Conservation (phyloP, 1,140 invertebrate species). For the Diprion similis region DNA sequence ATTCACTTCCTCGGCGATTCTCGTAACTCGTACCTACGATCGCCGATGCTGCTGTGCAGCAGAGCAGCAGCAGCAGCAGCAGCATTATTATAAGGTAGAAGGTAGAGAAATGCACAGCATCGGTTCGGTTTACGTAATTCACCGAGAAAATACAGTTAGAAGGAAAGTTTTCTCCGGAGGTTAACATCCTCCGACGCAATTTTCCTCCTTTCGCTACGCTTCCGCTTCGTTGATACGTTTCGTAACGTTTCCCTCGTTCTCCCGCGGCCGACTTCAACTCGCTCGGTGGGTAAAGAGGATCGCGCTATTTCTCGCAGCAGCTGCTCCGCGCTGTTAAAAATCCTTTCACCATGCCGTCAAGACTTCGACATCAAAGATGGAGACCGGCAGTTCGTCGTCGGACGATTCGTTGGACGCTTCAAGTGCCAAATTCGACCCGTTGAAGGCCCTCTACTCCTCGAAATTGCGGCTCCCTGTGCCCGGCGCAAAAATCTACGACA, state of each 20-base stretch:
- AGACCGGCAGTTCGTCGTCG: constrained; percentile 47
- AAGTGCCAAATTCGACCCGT: constrained; percentile 72
- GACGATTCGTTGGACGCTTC: constrained; percentile 70
- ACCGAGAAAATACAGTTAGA: constrained; percentile 35
- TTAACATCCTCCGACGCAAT: constrained; percentile 48
- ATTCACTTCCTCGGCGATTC: constrained; percentile 59
- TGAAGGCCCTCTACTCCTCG: constrained; percentile 69
- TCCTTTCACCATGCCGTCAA: neutral
- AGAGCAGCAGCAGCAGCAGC: too few relatives aligned
- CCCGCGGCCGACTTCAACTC: neutral
- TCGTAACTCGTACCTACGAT: constrained; percentile 47
- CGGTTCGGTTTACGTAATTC: constrained; percentile 47
- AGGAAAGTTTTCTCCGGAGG: constrained; percentile 46
- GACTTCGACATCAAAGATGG: constrained; percentile 40
- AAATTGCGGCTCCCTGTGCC: constrained; percentile 62
- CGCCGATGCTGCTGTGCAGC: too few relatives aligned
- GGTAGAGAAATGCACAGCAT: constrained; percentile 20
- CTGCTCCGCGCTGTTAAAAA: neutral
- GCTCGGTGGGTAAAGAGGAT: neutral
- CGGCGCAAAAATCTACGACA: constrained; percentile 68
- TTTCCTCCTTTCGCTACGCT: constrained; percentile 13
- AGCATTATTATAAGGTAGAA: constrained; percentile 24
- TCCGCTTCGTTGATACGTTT: constrained; percentile 11
- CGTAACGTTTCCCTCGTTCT: constrained; percentile 4
- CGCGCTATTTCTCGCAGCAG: neutral